Evolutionary conservation across 1,140 invertebrate species (phyloP).

Genomic region (Antheraea mylitta): DNA sequence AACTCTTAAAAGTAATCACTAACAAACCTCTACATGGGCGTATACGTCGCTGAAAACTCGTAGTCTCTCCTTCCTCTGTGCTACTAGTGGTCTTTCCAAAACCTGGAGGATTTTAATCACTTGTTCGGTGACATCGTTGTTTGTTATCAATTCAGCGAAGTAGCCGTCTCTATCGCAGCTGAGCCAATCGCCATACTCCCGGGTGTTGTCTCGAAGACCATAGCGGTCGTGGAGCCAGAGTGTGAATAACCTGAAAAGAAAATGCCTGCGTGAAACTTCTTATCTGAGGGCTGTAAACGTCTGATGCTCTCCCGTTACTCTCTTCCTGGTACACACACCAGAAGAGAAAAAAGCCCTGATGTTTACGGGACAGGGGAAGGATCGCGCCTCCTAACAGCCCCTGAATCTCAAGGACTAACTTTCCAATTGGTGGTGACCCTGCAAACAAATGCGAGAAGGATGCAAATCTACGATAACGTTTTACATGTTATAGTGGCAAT

Average conservation of each 20-base stretch:
- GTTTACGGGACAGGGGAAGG: no score
- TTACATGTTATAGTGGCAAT: no score
- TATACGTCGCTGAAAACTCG: slow-evolving; percentile 62
- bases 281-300: no score
- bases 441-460: no score
- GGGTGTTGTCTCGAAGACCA: slow-evolving; percentile 56
- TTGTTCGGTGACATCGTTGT: slow-evolving; percentile 60
- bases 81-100: slow-evolving; percentile 57
- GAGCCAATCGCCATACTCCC: slow-evolving; percentile 40
- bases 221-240: slow-evolving; percentile 62
- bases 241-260: slow-evolving; percentile 47
- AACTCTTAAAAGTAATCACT: not conserved
- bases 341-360: no score
- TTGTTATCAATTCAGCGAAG: slow-evolving; percentile 57
- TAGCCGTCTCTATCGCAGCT: slow-evolving; percentile 57
- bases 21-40: slow-evolving; percentile 58
- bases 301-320: no score
- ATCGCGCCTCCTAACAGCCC: no score
- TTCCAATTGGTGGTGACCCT: no score
- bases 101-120: slow-evolving; percentile 59
- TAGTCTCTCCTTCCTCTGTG: slow-evolving; percentile 45
- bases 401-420: no score
- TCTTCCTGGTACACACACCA: no score
- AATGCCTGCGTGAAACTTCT: no score
- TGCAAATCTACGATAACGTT: no score